phyloP scores from a whole-genome alignment of 2,113 vertebrate genomes.

The Pongo abelii region DNA sequence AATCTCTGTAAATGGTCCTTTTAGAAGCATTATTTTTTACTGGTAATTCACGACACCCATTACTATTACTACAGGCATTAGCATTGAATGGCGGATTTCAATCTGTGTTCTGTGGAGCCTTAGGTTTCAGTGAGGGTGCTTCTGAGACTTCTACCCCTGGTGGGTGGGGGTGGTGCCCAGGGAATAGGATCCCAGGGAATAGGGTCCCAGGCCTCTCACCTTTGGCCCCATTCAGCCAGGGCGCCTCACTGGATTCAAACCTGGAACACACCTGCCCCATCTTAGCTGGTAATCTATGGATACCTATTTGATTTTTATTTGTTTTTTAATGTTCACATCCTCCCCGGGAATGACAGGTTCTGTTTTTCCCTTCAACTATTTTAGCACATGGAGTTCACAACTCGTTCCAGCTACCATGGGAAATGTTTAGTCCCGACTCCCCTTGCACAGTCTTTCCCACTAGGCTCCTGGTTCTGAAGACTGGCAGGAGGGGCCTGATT shows the following conservation, averaged over 20 bases:
- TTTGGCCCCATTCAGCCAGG: background rate
- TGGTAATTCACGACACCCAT: background rate
- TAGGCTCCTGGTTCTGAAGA: background rate
- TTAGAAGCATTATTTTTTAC: background rate
- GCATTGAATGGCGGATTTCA: background rate
- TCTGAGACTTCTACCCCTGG: background rate
- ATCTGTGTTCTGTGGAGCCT: background rate
- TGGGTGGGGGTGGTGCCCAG: background rate
- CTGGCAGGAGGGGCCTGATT: background rate
- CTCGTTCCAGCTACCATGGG: background rate
- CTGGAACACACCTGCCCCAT: background rate
- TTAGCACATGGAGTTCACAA: background rate
- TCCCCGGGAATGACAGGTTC: background rate
- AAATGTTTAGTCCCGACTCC: background rate
- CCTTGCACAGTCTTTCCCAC: background rate
- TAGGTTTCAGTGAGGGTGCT: background rate
- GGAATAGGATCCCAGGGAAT: background rate
- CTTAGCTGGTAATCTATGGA: background rate
- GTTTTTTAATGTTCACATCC: background rate
- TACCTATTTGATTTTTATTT: background rate
- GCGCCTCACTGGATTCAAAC: background rate
- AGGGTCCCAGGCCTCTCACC: background rate
- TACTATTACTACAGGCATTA: background rate
- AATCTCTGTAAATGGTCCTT: background rate
- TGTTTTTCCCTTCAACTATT: background rate